Conservation (phyloP, 2,797 vertebrate species). For the Craterocephalus amniculus region DNA sequence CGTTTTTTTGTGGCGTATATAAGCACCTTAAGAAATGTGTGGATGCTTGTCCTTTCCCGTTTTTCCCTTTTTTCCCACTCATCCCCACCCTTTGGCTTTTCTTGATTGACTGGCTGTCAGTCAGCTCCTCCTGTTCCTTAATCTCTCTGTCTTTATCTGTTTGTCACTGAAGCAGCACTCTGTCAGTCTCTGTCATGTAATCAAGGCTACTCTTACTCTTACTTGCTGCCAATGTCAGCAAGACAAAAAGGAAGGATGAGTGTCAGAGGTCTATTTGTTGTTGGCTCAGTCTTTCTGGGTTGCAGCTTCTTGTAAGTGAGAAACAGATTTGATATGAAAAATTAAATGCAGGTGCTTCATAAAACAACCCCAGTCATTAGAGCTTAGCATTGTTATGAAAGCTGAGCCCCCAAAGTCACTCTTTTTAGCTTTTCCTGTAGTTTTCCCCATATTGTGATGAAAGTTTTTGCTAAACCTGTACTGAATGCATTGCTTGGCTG, state of each 20-base stretch:
- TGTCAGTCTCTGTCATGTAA: constrained; percentile 45
- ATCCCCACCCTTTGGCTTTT: constrained; percentile 5
- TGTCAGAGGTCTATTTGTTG: constrained; percentile 16
- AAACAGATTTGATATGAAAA: neutral
- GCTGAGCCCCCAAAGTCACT: neutral
- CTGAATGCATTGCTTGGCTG: constrained; percentile 25
- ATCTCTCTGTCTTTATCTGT: constrained; percentile 41
- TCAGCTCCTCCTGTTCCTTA: constrained; percentile 11
- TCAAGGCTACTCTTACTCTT: constrained; percentile 35
- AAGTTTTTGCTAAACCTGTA: neutral
- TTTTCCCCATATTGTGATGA: neutral
- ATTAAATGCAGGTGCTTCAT: neutral
- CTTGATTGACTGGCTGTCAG: constrained; percentile 41
- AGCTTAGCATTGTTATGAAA: neutral
- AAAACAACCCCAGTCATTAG: constrained; percentile 1
- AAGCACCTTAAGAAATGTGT: neutral
- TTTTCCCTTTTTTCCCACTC: too few species aligned
- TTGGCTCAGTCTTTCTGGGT: constrained; percentile 7
- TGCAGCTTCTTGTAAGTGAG: constrained; percentile 14
- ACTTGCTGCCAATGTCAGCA: constrained; percentile 25
- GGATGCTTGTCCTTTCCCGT: neutral
- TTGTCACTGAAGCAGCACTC: constrained; percentile 11
- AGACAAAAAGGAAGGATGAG: constrained; percentile 26
- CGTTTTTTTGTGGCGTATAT: too few species aligned
- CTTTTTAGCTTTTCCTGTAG: neutral